Evolutionary conservation across 1,140 invertebrate species (phyloP), one percentile per base, ranked within the genome.

Genomic region (Holcopasites calliopsidis): DNA sequence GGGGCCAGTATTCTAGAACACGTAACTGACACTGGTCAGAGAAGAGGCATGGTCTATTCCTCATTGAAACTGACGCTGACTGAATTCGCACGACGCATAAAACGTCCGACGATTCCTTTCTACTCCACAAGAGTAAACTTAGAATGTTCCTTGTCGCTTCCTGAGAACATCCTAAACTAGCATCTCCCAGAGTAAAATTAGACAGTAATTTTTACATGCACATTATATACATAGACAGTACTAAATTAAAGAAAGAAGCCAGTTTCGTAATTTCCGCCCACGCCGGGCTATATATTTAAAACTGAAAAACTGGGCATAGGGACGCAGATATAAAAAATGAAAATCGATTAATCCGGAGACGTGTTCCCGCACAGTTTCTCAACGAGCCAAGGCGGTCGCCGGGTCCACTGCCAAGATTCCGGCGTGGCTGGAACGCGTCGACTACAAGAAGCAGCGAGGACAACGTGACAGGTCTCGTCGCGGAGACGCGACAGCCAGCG

Each of bases 51-150:
- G 80, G 38, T 77, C 83, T 60, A 76, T 84, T 82, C 71, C 86
- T 90, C 89, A 91, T 91, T 89, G 87, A 86, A 91, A 60, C 85
- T 85, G 89, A 88, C 88, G 85, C 87, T 52, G 72, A 77, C 58
- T 77, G 73, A 74, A 79, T 70, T 78, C 70, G 52, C 55, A 44
- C 70, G 35, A 79, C 74, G 42, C 61, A 38, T 50, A 60, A 79
- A 83, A 85, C 84, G 93, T 93, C 93, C 93, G 94, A 94, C 81
- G 77, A 57, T 28, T 44, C 35, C 33, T 69, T 52, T 52, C 31
- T 65, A 77, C 78, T 80, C 60, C 50, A n/a, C 21, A 31, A 40
- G 47, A 74, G 57, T 54, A 62, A 77, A 62, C 54, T 47, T 38
- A 55, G 71, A 44, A 55, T 23, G 13, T 18, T 3, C 21, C n/a